Evolutionary conservation across 2,888 invertebrate species (phyloP), one percentile per base, ranked within the genome.

Genomic region (Clusia tigrina): DNA sequence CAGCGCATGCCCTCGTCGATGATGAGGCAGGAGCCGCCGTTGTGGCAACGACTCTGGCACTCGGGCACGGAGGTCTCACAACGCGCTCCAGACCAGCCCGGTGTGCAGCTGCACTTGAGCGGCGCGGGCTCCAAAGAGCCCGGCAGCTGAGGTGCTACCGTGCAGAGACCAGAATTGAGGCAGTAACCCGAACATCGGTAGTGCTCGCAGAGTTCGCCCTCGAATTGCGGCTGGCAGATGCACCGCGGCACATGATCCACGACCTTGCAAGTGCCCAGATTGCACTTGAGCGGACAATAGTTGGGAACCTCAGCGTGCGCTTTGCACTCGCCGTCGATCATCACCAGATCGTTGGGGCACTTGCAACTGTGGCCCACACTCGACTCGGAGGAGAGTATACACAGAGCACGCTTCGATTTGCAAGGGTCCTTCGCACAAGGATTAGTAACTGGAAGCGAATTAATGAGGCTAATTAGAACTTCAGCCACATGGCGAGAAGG

Each of bases 171-270:
- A 66, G 88, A 87, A 77, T 90, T 89, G 71, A 86, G 84, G 74
- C 92, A 92, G 78, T 87, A 87, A 6, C 88, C 88, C 2, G 90
- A 88, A 77, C 92, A 92, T 60, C 88, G 86, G 80, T 88, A 90
- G 73, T 87, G 86, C 78, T 90, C 88, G 83, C 93, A 93, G 55
- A 86, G 81, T 66, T 86, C 85, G 18, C 93, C 91, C 46, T 86
- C 86, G 81, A 88, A 93, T 54, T 86, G 85, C 0, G 88, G 83
- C 26, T 87, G 85, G 74, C 93, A 92, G 67, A 85, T 81, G 84
- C 92, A 92, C 78, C 87, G 86, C 17, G 86, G 87, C 23, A 85
- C 85, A 70, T 85, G 83, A 51, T 85, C 82, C 2, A 84, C 81
- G 54, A 86, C 74, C 70, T 85, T 83, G 78, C 91, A 89, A 9